A percentile compares a stretch with the other conserved stretches of the same genome.
phyloP scores from a whole-genome alignment of 2,888 invertebrate species.

The Colletes collaris region DNA sequence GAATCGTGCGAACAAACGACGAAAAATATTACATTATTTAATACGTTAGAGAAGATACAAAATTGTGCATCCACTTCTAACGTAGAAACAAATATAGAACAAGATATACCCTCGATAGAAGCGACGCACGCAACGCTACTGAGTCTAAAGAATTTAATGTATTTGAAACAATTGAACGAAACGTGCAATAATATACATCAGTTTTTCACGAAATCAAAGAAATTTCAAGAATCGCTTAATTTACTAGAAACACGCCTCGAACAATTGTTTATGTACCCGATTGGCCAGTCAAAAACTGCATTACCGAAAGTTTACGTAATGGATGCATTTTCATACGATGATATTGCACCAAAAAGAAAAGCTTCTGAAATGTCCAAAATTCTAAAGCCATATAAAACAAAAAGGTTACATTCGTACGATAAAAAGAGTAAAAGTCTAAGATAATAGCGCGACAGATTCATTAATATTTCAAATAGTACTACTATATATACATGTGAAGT shows the following conservation, averaged over 20 bases:
- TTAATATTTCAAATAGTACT: not conserved
- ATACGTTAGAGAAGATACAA: not conserved
- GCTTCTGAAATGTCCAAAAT: not conserved
- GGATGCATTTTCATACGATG: constrained; percentile 16
- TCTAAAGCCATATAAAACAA: not conserved
- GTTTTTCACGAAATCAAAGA: not conserved
- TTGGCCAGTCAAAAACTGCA: constrained; percentile 72
- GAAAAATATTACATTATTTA: not conserved
- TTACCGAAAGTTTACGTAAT: constrained; percentile 55
- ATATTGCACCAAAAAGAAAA: constrained; percentile 2
- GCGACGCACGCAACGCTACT: constrained; percentile 65
- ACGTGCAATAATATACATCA: not conserved
- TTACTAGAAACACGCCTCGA: constrained; percentile 72
- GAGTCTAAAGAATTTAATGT: constrained; percentile 63
- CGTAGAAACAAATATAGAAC: not conserved
- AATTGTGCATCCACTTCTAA: not conserved
- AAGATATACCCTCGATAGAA: constrained; percentile 23
- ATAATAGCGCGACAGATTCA: not conserved
- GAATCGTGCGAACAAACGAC: not conserved
- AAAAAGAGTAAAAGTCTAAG: not conserved
- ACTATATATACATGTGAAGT: not conserved
- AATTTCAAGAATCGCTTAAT: constrained; percentile 53
- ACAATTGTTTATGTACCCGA: constrained; percentile 77
- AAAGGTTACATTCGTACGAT: not conserved
- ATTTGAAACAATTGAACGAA: constrained; percentile 41